Conservation (phyloP, 2,113 vertebrate species). For the Aegypius monachus region DNA sequence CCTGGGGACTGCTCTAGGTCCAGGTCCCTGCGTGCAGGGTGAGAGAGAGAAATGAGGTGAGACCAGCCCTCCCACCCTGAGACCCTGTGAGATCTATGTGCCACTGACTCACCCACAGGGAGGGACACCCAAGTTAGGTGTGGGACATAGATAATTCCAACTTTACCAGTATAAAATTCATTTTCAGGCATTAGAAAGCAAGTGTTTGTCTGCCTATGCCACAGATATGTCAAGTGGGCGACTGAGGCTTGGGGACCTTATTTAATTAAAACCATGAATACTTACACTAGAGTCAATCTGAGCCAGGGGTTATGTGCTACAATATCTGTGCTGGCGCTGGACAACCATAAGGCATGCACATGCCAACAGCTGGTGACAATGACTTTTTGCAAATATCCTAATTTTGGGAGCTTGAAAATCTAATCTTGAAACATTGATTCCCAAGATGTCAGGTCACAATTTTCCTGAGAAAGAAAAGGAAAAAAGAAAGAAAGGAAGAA, state of each 20-base stretch:
- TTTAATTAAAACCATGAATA: background rate
- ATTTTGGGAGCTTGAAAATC: background rate
- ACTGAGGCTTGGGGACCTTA: too few relatives aligned
- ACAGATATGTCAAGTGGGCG: background rate
- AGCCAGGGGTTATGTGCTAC: too few relatives aligned
- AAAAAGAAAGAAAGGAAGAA: background rate
- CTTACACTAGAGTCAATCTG: background rate
- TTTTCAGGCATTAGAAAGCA: background rate
- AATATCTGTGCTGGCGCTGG: background rate
- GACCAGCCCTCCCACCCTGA: too few relatives aligned
- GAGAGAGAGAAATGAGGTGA: background rate
- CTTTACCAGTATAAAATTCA: background rate
- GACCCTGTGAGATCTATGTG: fast-evolving
- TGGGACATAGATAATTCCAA: background rate
- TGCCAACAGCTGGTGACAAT: background rate
- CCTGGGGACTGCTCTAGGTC: background rate
- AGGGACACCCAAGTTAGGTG: background rate
- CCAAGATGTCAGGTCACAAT: background rate
- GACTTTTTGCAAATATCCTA: background rate
- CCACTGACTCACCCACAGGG: background rate
- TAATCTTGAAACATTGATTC: background rate
- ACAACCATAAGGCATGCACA: background rate
- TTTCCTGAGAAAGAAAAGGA: background rate
- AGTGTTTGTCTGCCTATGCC: background rate
- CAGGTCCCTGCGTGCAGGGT: too few relatives aligned